phyloP scores from a whole-genome alignment of 2,797 vertebrate genomes.

The Centroberyx gerrardi region DNA sequence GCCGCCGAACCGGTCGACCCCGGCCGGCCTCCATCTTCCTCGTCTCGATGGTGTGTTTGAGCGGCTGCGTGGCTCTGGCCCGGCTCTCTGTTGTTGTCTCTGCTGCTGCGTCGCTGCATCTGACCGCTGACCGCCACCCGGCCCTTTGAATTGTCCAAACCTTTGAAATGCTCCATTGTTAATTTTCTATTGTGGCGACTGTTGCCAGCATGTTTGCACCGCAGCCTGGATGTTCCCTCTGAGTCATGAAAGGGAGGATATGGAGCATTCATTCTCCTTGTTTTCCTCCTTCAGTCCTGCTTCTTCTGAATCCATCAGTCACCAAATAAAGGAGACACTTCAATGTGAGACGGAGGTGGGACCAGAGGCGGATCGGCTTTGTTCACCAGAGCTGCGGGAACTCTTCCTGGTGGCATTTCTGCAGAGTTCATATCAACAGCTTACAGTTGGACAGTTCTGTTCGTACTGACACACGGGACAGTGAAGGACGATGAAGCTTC shows the following conservation, averaged over 20 bases:
- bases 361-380: too few species aligned
- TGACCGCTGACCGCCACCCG: not conserved
- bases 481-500: too few species aligned
- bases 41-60: not conserved
- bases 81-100: too few species aligned
- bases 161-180: not conserved
- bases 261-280: not conserved
- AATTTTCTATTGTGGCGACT: not conserved
- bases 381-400: too few species aligned
- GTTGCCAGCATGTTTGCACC: not conserved
- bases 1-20: too few species aligned
- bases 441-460: too few species aligned
- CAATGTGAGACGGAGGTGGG: too few species aligned
- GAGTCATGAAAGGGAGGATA: not conserved
- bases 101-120: not conserved
- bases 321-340: too few species aligned
- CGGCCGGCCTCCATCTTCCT: not conserved
- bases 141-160: not conserved
- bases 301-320: not conserved
- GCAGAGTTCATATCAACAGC: too few species aligned
- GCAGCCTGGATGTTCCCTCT: not conserved
- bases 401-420: too few species aligned
- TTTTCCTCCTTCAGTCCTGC: not conserved
- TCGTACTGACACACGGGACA: too few species aligned
- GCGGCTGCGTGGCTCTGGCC: too few species aligned